Conservation (phyloP, 2,888 invertebrate genomes). For the Blomia tropicalis region DNA sequence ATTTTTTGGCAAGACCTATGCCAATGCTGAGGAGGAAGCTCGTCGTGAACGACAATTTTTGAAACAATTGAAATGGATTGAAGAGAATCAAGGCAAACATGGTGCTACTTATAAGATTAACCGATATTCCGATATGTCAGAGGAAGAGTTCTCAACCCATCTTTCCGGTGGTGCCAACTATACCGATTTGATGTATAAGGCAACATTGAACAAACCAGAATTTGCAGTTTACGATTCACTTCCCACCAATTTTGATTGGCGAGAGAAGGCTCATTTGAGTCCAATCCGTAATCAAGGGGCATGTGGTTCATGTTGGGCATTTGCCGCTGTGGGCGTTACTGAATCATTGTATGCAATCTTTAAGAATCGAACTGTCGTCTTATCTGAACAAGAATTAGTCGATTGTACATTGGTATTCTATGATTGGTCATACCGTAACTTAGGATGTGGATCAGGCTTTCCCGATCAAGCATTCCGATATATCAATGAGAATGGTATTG, state of each 20-base stretch:
- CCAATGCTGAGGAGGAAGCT: not conserved
- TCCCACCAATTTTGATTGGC: not conserved
- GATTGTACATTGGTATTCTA: not conserved
- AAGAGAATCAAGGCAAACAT: not conserved
- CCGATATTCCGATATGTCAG: not conserved
- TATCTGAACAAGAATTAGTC: constrained; percentile 7
- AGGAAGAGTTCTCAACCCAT: not conserved
- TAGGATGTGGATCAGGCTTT: not conserved
- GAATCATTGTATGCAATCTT: not conserved
- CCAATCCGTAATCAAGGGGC: not conserved
- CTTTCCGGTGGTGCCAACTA: not conserved
- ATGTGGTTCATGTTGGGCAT: constrained; percentile 4
- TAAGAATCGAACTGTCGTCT: not conserved
- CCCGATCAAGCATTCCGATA: not conserved
- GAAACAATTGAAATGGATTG: not conserved
- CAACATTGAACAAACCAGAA: not conserved
- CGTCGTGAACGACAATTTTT: not conserved
- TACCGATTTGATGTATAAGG: not conserved
- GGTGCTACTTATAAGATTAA: not conserved
- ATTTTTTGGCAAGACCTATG: not conserved
- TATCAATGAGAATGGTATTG: not conserved
- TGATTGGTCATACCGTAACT: not conserved
- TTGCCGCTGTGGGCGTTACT: not conserved
- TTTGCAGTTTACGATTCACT: not conserved
- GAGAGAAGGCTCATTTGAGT: not conserved